These are phyloP conservation scores for Elephantulus edwardii DNA, from an alignment of 2,113 vertebrate genomes.

Conservation along the genomic window DNA sequence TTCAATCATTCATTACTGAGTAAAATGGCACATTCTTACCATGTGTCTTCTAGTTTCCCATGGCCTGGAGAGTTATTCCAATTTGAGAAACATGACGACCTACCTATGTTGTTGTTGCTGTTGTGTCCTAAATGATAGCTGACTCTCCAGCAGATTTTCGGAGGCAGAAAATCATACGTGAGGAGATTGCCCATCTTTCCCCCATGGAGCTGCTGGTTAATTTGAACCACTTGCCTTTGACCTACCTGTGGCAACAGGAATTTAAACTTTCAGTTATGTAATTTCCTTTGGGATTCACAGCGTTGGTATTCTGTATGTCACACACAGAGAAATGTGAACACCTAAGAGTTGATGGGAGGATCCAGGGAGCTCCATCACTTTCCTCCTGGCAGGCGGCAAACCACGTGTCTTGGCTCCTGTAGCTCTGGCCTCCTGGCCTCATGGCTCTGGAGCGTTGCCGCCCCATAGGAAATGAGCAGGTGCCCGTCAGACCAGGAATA, in stretches of 20 bases:
- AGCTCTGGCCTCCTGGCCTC: background rate
- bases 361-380: background rate
- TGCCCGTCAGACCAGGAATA: background rate
- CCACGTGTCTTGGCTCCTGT: background rate
- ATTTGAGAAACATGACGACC: conserved; percentile 1
- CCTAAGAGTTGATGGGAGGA: background rate
- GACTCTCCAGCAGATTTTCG: too few species aligned
- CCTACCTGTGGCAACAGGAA: background rate
- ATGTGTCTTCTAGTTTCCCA: background rate
- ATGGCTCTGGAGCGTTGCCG: background rate
- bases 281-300: background rate
- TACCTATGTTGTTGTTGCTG: too few species aligned
- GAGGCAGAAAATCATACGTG: too few species aligned
- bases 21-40: background rate
- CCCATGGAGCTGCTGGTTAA: too few species aligned
- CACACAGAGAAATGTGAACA: background rate
- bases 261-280: conserved; percentile 1
- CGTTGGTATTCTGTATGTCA: background rate
- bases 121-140: too few species aligned
- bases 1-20: background rate
- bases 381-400: background rate
- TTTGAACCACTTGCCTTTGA: too few species aligned
- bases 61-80: background rate
- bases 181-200: too few species aligned
- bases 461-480: background rate